phyloP scores from a whole-genome alignment of 1,140 invertebrate genomes.

The Monochamus saltuarius region DNA sequence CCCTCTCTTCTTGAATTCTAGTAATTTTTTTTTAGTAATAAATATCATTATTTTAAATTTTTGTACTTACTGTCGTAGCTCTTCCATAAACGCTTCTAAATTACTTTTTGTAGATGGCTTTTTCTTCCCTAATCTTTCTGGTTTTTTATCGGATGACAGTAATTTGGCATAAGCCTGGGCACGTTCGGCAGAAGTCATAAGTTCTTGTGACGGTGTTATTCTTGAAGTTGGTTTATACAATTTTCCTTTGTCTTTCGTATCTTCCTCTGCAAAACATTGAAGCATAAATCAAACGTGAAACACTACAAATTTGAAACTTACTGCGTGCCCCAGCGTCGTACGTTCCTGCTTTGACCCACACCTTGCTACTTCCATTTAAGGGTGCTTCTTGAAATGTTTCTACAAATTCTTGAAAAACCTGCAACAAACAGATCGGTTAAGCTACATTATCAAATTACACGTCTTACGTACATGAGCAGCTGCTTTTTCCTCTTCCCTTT shows the following conservation, averaged over 20 bases:
- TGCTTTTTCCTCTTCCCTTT: slow-evolving; percentile 87
- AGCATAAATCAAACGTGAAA: neutral
- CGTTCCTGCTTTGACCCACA: slow-evolving; percentile 96
- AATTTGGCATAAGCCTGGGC: slow-evolving; percentile 73
- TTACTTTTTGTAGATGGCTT: slow-evolving; percentile 91
- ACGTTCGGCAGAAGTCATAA: slow-evolving; percentile 55
- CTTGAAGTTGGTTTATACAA: slow-evolving; percentile 91
- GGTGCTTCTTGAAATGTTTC: slow-evolving; percentile 93
- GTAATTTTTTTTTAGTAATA: slow-evolving; percentile 8
- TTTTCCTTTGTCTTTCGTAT: slow-evolving; percentile 86
- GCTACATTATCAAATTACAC: too few relatives aligned
- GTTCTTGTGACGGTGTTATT: slow-evolving; percentile 58
- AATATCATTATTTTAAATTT: neutral
- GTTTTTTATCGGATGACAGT: slow-evolving; percentile 63
- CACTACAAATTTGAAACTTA: slow-evolving; percentile 52
- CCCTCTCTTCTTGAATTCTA: slow-evolving; percentile 85
- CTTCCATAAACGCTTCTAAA: slow-evolving; percentile 66
- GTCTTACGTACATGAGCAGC: slow-evolving; percentile 67
- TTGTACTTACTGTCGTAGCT: slow-evolving; percentile 43
- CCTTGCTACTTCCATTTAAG: slow-evolving; percentile 75
- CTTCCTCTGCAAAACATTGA: slow-evolving; percentile 66
- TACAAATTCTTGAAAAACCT: slow-evolving; percentile 96
- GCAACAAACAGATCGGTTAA: slow-evolving; percentile 31
- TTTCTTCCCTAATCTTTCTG: slow-evolving; percentile 71
- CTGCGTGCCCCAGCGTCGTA: slow-evolving; percentile 93